Conservation (phyloP, 2,113 vertebrate genomes). For the Ramphastos sulfuratus region DNA sequence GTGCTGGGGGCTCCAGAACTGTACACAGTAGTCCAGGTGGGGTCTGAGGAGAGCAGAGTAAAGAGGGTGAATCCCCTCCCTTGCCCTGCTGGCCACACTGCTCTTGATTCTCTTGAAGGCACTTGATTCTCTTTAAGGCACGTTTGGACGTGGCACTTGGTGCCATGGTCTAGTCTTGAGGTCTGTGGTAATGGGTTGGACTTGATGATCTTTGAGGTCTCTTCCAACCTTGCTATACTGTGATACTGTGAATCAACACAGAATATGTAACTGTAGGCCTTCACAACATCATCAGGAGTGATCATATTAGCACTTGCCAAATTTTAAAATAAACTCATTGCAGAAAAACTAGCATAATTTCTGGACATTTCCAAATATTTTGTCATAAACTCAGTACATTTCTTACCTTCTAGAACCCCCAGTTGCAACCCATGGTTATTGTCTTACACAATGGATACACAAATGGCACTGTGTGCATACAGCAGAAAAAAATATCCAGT, state of each 20-base stretch:
- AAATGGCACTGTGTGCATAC: neutral
- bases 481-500: neutral
- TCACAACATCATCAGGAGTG: neutral
- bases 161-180: no score
- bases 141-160: no score
- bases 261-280: neutral
- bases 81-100: no score
- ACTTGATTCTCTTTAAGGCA: no score
- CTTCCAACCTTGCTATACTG: no score
- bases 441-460: neutral
- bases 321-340: neutral
- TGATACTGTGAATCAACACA: no score
- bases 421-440: neutral
- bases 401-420: neutral
- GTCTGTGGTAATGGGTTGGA: no score
- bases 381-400: neutral
- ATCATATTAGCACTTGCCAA: neutral
- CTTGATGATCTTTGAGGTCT: no score
- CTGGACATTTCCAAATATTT: neutral
- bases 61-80: neutral
- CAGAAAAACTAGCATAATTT: neutral
- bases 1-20: no score
- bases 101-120: neutral
- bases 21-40: no score
- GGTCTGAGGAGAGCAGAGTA: neutral